Conservation (phyloP, 1,140 invertebrate genomes). For the Magallana angulata region DNA sequence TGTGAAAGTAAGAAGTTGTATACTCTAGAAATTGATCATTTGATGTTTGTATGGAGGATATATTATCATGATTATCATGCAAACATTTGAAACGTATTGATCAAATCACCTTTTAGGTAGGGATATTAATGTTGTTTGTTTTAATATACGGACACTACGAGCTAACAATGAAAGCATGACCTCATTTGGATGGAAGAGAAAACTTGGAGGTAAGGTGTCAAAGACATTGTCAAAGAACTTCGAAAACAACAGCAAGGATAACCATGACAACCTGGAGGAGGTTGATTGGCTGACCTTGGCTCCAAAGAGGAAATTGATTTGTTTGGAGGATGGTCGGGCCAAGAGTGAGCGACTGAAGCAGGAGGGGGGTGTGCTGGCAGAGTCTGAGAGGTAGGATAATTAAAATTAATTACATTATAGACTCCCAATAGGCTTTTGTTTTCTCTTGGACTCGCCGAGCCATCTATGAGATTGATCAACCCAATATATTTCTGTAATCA, state of each 20-base stretch:
- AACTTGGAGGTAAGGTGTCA: conserved; percentile 69
- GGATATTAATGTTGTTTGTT: too few relatives aligned
- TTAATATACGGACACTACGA: too few relatives aligned
- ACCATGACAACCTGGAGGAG: conserved; percentile 62
- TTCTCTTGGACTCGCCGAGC: too few relatives aligned
- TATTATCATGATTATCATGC: too few relatives aligned
- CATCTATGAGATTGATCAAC: too few relatives aligned
- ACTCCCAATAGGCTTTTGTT: too few relatives aligned
- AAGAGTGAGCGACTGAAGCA: conserved; percentile 74
- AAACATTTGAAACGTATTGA: too few relatives aligned
- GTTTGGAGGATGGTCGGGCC: conserved; percentile 74
- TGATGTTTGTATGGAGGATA: background rate
- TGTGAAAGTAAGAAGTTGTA: background rate
- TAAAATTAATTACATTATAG: too few relatives aligned
- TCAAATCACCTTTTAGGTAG: too few relatives aligned
- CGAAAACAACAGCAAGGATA: conserved; percentile 69
- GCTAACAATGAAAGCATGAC: conserved; percentile 55
- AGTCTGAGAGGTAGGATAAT: conserved; percentile 74
- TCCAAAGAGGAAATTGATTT: conserved; percentile 66
- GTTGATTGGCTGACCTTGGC: conserved; percentile 75
- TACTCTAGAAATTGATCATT: background rate
- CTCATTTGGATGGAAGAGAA: conserved; percentile 78
- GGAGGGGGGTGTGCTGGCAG: conserved; percentile 74
- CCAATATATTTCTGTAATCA: too few relatives aligned
- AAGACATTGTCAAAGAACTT: conserved; percentile 65